A percentile compares a stretch with the other conserved stretches of the same genome.
Conservation (phyloP, 2,797 vertebrate species). For the Enteromius argenteus region DNA sequence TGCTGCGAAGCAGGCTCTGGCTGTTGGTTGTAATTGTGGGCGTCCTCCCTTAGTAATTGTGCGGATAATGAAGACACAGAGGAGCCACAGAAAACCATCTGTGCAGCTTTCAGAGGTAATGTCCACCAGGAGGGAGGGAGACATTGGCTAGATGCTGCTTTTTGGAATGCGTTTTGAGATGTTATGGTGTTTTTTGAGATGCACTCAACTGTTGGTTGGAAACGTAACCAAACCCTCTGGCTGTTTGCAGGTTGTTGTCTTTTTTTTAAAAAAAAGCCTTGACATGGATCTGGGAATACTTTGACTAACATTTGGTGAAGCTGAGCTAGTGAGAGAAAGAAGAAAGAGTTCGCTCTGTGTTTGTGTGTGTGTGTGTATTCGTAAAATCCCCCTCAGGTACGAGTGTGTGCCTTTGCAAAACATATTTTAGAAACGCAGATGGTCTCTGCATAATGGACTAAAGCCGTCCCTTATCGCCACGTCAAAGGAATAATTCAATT, state of each 20-base stretch:
- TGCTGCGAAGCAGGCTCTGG: slow-evolving; percentile 60
- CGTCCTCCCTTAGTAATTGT: slow-evolving; percentile 81
- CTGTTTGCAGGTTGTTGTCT: slow-evolving; percentile 36
- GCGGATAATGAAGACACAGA: slow-evolving; percentile 82
- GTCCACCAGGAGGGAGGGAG: slow-evolving; percentile 35
- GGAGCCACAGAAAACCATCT: slow-evolving; percentile 79
- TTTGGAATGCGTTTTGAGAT: slow-evolving; percentile 27
- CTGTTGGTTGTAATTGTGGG: slow-evolving; percentile 77
- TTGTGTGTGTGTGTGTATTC: slow-evolving; percentile 30
- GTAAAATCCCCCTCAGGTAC: slow-evolving; percentile 27
- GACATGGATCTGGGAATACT: slow-evolving; percentile 31
- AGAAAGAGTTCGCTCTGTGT: background rate
- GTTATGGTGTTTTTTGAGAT: slow-evolving; percentile 11
- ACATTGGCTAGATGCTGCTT: slow-evolving; percentile 41
- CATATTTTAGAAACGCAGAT: slow-evolving; percentile 48
- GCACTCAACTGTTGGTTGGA: slow-evolving; percentile 16
- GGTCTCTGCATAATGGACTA: slow-evolving; percentile 55
- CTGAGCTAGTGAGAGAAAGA: background rate
- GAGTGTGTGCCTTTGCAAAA: slow-evolving; percentile 42
- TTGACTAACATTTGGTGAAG: slow-evolving; percentile 33
- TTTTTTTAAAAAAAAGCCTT: background rate
- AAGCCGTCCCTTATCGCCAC: slow-evolving; percentile 54
- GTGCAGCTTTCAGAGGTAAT: slow-evolving; percentile 69
- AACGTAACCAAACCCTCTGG: slow-evolving; percentile 35
- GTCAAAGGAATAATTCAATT: slow-evolving; percentile 67